These are phyloP conservation scores for Ornithoptera priamus DNA, from an alignment of 2,888 invertebrate species.

Conservation along the genomic window DNA sequence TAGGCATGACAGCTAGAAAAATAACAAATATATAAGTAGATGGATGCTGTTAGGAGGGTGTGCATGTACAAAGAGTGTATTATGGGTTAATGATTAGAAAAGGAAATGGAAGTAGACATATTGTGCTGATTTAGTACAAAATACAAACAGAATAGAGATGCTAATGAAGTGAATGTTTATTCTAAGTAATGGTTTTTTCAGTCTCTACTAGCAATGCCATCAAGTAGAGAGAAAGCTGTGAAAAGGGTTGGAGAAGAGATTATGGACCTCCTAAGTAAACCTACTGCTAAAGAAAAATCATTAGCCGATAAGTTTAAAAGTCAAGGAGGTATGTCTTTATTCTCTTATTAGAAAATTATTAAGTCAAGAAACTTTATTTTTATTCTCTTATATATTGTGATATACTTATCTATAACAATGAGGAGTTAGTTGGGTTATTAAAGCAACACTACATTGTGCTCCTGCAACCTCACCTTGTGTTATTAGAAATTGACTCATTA, in stretches of 20 bases:
- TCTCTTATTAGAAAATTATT: background rate
- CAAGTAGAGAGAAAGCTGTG: slow-evolving; percentile 96
- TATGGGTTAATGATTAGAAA: too few species aligned
- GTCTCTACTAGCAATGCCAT: slow-evolving; percentile 94
- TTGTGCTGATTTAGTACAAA: too few species aligned
- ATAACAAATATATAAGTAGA: too few species aligned
- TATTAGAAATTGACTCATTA: too few species aligned
- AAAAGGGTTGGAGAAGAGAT: slow-evolving; percentile 98
- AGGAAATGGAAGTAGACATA: too few species aligned
- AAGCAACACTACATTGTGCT: too few species aligned
- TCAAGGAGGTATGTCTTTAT: slow-evolving; percentile 85
- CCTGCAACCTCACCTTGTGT: too few species aligned
- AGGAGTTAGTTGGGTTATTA: too few species aligned
- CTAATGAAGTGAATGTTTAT: background rate
- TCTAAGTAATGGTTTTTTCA: slow-evolving; percentile 49
- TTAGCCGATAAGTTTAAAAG: slow-evolving; percentile 97
- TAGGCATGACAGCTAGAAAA: too few species aligned
- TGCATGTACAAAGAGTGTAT: too few species aligned
- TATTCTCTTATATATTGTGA: background rate
- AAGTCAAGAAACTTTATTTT: background rate
- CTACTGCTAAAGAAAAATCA: slow-evolving; percentile 97
- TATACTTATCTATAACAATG: background rate
- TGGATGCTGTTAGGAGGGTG: too few species aligned
- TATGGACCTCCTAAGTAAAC: slow-evolving; percentile 93
- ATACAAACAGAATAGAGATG: too few species aligned